These are phyloP conservation scores for Epirrhoe tristata DNA, from an alignment of 2,888 invertebrate genomes.

Conservation along the genomic window DNA sequence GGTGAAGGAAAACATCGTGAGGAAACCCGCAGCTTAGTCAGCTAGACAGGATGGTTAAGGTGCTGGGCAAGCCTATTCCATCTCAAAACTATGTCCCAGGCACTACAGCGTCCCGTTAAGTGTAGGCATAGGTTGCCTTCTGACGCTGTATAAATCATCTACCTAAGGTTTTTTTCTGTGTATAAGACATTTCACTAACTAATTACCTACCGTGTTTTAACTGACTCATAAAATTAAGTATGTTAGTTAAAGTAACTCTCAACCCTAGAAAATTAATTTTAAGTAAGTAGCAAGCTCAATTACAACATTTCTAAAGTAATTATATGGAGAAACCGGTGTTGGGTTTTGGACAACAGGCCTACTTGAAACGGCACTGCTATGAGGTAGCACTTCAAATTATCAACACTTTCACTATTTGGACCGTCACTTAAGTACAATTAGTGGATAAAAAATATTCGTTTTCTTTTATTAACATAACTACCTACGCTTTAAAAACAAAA, in stretches of 20 bases:
- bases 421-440: constrained; percentile 25
- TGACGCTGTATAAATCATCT: too few species aligned
- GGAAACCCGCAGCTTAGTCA: too few species aligned
- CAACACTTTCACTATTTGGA: constrained; percentile 66
- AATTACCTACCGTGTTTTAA: neutral
- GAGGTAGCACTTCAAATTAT: constrained; percentile 47
- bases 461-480: too few species aligned
- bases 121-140: too few species aligned
- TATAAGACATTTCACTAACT: neutral
- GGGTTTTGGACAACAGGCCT: constrained; percentile 36
- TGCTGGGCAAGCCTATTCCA: too few species aligned
- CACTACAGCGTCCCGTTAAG: too few species aligned
- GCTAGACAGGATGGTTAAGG: too few species aligned
- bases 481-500: neutral
- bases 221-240: neutral
- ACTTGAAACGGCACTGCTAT: constrained; percentile 26
- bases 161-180: too few species aligned
- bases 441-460: neutral
- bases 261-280: neutral
- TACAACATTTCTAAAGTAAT: constrained; percentile 13
- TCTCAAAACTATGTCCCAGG: too few species aligned
- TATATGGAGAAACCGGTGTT: constrained; percentile 35
- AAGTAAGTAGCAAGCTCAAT: constrained; percentile 11
- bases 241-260: neutral
- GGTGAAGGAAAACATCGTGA: too few species aligned